Evolutionary conservation across 2,888 invertebrate species (phyloP).

Genomic region (Caenorhabditis macrosperma): DNA sequence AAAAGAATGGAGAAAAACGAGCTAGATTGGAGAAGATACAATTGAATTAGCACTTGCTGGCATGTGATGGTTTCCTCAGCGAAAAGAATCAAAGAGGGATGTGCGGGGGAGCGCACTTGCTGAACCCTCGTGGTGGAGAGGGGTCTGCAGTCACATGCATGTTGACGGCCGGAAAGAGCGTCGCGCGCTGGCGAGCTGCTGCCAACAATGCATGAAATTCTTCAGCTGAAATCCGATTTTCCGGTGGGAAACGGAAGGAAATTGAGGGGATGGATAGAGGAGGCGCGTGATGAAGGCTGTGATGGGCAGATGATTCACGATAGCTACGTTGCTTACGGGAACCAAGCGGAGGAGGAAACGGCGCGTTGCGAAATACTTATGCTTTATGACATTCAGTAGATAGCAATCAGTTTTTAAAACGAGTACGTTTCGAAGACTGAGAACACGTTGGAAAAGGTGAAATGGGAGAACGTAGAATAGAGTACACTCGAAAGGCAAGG

Average conservation of each 20-base stretch:
- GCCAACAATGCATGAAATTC: conserved; percentile 27
- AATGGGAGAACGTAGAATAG: not conserved
- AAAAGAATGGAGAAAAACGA: conserved; percentile 5
- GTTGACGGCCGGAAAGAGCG: not conserved
- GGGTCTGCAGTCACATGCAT: not conserved
- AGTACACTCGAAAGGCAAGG: conserved; percentile 40
- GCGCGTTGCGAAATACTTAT: not conserved
- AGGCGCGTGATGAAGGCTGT: not conserved
- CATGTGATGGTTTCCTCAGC: conserved; percentile 20
- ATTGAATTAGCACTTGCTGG: conserved; percentile 34
- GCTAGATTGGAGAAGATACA: conserved; percentile 17
- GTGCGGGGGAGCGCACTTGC: conserved; percentile 43
- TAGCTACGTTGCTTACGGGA: not conserved
- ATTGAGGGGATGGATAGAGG: not conserved
- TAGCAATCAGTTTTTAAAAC: not conserved
- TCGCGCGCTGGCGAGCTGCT: not conserved
- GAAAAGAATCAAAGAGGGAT: not conserved
- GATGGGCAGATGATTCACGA: not conserved
- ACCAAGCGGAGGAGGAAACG: not conserved
- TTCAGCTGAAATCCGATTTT: conserved; percentile 30
- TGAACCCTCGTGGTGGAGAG: conserved; percentile 12
- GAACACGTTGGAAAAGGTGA: not conserved
- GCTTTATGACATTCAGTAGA: not conserved
- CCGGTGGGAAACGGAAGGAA: not conserved
- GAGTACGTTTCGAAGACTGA: not conserved